Base-by-base conservation (phyloP, 53 echinoderm and acorn worm species). In the Paracentrotus lividus region DNA sequence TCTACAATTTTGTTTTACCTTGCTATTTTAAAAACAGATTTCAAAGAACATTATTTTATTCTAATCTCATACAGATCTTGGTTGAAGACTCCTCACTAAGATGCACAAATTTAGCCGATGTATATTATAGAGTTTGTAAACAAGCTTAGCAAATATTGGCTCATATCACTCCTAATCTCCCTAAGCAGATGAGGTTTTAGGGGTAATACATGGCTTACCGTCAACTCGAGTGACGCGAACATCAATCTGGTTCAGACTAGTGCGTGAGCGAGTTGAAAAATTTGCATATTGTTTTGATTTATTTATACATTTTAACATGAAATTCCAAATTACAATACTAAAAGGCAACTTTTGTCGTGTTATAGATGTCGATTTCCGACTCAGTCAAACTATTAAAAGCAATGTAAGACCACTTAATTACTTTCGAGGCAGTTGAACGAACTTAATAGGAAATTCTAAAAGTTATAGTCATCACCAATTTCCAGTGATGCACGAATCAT, bases 141-240 rank as follows among this genome's bases (percentile, higher is more conserved):
- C 72, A 72, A 40, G 40, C 36, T 72, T 72, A 72, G 40, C 72
- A 40, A 20, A 72, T 72, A 36, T 72, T 72, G 40, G 72, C 21
- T 5, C 3, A 20, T 38, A 72, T 72, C 32, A 27, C 32, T 15
- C 21, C 40, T 72, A 40, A 72, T 72, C 72, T 72, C 67, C 3
- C n/a, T 12, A 67, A 33, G 14, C 67, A 67, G 67, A 67, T 15
- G 67, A 31, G 67, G 8, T 67, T 67, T 34, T 2, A 33, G 2
- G 31, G 7, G 67, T 15, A 67, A 32, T 33, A 31, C 31, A 67
- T 67, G 33, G 33, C 2, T 3, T 31, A 13, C 10, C 34, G 12
- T 5, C 67, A 32, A 15, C 3, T n/a, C n/a, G 12, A 67, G 33
- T 67, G 32, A 13, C 32, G 8, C 67, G 31, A 5, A 67, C 24